Evolutionary conservation across 1,140 invertebrate species (phyloP).

Genomic region (Bombyx mandarina): DNA sequence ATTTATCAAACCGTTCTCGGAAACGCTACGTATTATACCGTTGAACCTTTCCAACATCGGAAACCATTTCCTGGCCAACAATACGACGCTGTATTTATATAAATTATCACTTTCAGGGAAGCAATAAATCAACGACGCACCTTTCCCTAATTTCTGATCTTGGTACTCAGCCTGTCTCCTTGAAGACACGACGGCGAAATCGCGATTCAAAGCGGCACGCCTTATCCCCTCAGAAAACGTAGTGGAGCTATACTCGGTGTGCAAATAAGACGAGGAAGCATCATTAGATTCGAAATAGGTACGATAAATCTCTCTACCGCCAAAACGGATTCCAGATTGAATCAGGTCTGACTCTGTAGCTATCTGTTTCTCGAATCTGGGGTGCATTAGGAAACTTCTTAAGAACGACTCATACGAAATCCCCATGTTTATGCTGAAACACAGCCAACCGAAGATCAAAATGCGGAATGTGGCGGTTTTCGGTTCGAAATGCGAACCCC

Average conservation of each 20-base stretch:
- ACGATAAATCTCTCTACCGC: constrained; percentile 60
- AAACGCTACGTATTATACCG: constrained; percentile 59
- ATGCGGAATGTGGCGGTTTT: constrained; percentile 58
- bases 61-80: constrained; percentile 59
- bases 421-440: constrained; percentile 65
- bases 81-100: constrained; percentile 63
- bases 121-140: constrained; percentile 51
- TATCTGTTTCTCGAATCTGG: constrained; percentile 65
- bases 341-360: constrained; percentile 54
- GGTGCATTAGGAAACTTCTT: constrained; percentile 66
- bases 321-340: constrained; percentile 49
- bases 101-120: constrained; percentile 58
- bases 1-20: constrained; percentile 64
- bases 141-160: constrained; percentile 56
- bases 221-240: constrained; percentile 53
- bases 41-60: constrained; percentile 59
- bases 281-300: constrained; percentile 64
- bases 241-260: constrained; percentile 58
- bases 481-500: constrained; percentile 55
- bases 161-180: constrained; percentile 57
- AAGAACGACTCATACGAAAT: constrained; percentile 68
- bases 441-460: constrained; percentile 59
- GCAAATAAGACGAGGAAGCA: constrained; percentile 57
- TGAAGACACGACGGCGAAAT: constrained; percentile 63
- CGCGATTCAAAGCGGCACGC: constrained; percentile 41